These are phyloP conservation scores for Agriopis leucophaearia DNA, from an alignment of 2,888 invertebrate species.

Conservation along the genomic window DNA sequence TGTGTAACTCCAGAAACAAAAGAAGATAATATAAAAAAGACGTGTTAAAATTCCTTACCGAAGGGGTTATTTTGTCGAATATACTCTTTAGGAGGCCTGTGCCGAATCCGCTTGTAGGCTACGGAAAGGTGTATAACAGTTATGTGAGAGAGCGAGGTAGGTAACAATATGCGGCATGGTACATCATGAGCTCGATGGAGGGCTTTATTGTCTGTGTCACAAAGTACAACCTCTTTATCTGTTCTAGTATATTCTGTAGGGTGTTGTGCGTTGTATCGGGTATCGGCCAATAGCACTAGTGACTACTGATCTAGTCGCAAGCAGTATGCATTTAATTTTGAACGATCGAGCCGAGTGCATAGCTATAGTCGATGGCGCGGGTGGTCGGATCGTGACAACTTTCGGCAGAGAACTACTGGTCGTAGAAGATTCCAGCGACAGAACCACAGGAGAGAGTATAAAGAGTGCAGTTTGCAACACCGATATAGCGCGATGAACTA, in stretches of 20 bases:
- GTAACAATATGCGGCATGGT: conserved; percentile 80
- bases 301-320: conserved; percentile 85
- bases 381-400: conserved; percentile 77
- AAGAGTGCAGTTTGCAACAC: conserved; percentile 87
- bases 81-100: conserved; percentile 87
- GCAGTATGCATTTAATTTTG: conserved; percentile 85
- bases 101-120: conserved; percentile 87
- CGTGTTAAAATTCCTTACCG: conserved; percentile 87
- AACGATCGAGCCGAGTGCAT: conserved; percentile 84
- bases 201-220: conserved; percentile 81
- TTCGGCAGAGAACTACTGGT: conserved; percentile 77
- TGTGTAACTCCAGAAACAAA: conserved; percentile 73
- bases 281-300: conserved; percentile 85
- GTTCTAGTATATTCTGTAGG: conserved; percentile 81
- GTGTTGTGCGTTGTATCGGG: conserved; percentile 84
- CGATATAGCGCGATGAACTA: conserved; percentile 74
- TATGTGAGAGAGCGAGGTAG: conserved; percentile 84
- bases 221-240: conserved; percentile 86
- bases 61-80: conserved; percentile 88
- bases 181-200: conserved; percentile 73
- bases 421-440: conserved; percentile 83
- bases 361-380: conserved; percentile 81
- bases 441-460: conserved; percentile 84
- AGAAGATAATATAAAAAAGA: conserved; percentile 75
- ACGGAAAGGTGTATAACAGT: conserved; percentile 86